phyloP scores from a whole-genome alignment of 2,113 vertebrate genomes.

The Petroica traversi region DNA sequence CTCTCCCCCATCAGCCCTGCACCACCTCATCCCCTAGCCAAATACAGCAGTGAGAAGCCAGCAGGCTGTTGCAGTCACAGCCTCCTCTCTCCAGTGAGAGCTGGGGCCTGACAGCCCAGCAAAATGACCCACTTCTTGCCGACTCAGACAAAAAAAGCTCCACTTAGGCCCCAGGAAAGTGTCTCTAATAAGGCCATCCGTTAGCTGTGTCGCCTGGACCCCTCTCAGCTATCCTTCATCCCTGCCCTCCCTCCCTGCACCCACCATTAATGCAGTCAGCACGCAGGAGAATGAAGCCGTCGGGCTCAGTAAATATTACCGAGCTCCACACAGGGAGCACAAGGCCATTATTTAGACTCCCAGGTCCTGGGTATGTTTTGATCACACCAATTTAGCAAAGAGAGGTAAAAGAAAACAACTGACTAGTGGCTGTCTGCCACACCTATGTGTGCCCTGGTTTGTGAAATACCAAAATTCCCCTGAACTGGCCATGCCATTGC shows the following conservation, averaged over 20 bases:
- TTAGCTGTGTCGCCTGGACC: conserved; percentile 68
- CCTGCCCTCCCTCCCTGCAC: conserved; percentile 68
- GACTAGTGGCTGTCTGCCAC: not conserved
- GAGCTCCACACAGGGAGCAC: conserved; percentile 58
- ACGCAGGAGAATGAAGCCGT: conserved; percentile 75
- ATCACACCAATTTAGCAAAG: conserved; percentile 68
- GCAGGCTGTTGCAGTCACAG: conserved; percentile 30
- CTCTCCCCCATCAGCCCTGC: not conserved
- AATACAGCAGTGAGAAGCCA: not conserved
- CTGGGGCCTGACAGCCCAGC: conserved; percentile 68
- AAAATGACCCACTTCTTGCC: conserved; percentile 82
- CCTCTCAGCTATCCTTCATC: conserved; percentile 75
- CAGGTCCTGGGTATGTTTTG: conserved; percentile 63
- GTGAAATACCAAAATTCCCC: not conserved
- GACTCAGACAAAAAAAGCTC: conserved; percentile 78
- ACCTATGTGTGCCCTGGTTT: not conserved
- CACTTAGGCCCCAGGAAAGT: conserved; percentile 77
- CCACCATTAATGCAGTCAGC: conserved; percentile 75
- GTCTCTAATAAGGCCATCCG: conserved; percentile 80
- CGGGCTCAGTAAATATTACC: conserved; percentile 77
- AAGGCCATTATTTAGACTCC: conserved; percentile 74
- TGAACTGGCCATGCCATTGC: not conserved
- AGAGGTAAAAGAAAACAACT: conserved; percentile 45
- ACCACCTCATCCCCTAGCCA: not conserved
- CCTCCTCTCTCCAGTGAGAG: conserved; percentile 49